Evolutionary conservation across 35 echinoderm and acorn worm species (phyloP).

Genomic region (Lytechinus variegatus): DNA sequence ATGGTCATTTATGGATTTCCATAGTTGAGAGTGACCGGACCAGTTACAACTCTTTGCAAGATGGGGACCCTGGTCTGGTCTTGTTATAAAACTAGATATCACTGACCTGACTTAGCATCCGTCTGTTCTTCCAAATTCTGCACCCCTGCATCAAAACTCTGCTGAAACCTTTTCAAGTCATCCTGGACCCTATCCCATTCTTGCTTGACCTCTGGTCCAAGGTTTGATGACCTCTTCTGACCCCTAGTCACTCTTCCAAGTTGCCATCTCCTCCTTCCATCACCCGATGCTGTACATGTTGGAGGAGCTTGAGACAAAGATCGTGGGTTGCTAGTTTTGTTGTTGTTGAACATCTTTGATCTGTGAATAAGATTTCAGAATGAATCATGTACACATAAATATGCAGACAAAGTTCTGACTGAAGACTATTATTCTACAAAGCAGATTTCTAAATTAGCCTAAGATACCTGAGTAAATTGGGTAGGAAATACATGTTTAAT

Average conservation of each 20-base stretch:
- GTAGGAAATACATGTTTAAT: too few relatives aligned
- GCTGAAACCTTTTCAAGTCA: neutral
- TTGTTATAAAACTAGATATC: neutral
- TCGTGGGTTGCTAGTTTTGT: too few relatives aligned
- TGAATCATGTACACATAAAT: too few relatives aligned
- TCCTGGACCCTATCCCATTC: conserved; percentile 4
- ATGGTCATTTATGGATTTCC: too few relatives aligned
- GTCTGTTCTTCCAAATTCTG: conserved; percentile 4
- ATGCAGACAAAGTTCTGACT: too few relatives aligned
- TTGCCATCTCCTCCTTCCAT: conserved; percentile 14
- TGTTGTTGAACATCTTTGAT: neutral
- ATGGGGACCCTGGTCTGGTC: neutral
- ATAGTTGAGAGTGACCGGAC: too few relatives aligned
- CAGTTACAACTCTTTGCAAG: neutral
- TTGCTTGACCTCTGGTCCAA: neutral
- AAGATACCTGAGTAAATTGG: too few relatives aligned
- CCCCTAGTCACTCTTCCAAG: neutral
- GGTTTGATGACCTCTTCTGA: neutral
- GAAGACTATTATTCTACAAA: too few relatives aligned
- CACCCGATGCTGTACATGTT: neutral
- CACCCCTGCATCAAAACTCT: neutral
- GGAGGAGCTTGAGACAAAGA: too few relatives aligned
- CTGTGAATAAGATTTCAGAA: neutral
- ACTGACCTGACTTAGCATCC: neutral
- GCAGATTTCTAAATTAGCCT: too few relatives aligned